These are phyloP conservation scores for Chitala chitala DNA, from an alignment of 2,113 vertebrate species.

Conservation along the genomic window DNA sequence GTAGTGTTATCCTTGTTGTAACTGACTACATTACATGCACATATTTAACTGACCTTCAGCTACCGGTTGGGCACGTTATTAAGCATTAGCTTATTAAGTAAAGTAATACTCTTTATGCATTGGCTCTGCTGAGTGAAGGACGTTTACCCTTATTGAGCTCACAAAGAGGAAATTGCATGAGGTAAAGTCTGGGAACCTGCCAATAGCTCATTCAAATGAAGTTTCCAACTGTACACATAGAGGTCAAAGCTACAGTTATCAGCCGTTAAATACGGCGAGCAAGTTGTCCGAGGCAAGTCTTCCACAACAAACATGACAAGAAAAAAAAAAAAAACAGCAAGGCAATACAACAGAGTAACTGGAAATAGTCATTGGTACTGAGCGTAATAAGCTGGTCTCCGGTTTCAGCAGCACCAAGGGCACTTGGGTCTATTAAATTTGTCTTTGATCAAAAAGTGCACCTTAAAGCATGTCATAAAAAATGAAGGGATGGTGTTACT, in stretches of 20 bases:
- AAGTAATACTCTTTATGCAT: background rate
- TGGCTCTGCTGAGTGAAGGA: background rate
- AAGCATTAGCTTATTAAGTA: constrained; percentile 7
- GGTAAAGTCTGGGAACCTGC: background rate
- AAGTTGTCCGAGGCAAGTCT: background rate
- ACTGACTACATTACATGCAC: background rate
- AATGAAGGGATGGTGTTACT: background rate
- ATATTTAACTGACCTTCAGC: constrained; percentile 5
- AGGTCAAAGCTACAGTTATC: background rate
- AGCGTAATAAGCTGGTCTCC: background rate
- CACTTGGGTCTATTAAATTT: background rate
- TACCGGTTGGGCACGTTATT: background rate
- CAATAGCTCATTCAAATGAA: background rate
- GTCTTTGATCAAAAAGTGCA: constrained; percentile 1
- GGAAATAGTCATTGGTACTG: background rate
- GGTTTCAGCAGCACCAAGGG: background rate
- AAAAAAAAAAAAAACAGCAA: too few species aligned
- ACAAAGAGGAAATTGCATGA: background rate
- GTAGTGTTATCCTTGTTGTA: background rate
- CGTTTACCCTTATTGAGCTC: background rate
- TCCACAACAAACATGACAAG: too few species aligned
- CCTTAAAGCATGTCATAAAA: background rate
- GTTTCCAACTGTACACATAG: background rate
- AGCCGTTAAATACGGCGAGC: background rate
- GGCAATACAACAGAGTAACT: background rate